phyloP scores from a whole-genome alignment of 2,113 vertebrate species.

The Heterocephalus glaber region DNA sequence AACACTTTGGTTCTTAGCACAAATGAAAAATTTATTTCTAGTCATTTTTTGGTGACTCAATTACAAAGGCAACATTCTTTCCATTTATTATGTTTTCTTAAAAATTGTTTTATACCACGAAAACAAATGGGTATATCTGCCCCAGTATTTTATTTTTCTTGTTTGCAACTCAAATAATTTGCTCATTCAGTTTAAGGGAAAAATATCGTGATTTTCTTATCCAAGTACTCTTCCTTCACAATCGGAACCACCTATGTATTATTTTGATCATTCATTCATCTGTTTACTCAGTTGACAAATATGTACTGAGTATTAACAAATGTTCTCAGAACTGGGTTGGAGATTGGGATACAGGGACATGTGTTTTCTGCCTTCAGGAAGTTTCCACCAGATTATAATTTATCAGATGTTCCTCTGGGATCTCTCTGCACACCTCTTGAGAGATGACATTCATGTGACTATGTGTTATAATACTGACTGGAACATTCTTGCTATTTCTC shows the following conservation, averaged over 20 bases:
- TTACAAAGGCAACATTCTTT: constrained; percentile 42
- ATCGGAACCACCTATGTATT: not conserved
- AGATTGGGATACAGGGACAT: not conserved
- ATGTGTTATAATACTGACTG: not conserved
- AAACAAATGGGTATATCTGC: constrained; percentile 31
- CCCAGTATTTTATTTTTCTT: constrained; percentile 35
- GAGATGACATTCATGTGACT: not conserved
- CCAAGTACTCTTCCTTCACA: not conserved
- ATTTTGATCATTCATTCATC: not conserved
- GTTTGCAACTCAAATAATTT: not conserved
- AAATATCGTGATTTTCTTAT: not conserved
- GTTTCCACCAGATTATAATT: not conserved
- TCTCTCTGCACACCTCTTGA: not conserved
- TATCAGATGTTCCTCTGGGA: not conserved
- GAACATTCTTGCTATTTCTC: not conserved
- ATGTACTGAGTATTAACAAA: not conserved
- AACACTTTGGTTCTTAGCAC: constrained; percentile 34
- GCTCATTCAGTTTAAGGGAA: constrained; percentile 14
- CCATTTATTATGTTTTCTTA: constrained; percentile 45
- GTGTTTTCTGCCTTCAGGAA: not conserved
- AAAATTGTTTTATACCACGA: constrained; percentile 13
- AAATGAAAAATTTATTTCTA: constrained; percentile 56
- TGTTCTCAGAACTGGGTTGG: not conserved
- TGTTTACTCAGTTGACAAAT: not conserved
- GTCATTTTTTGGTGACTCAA: not conserved